Evolutionary conservation across 2,888 invertebrate species (phyloP), one percentile per base, ranked within the genome.

Genomic region (Listrodromus nycthemerus): DNA sequence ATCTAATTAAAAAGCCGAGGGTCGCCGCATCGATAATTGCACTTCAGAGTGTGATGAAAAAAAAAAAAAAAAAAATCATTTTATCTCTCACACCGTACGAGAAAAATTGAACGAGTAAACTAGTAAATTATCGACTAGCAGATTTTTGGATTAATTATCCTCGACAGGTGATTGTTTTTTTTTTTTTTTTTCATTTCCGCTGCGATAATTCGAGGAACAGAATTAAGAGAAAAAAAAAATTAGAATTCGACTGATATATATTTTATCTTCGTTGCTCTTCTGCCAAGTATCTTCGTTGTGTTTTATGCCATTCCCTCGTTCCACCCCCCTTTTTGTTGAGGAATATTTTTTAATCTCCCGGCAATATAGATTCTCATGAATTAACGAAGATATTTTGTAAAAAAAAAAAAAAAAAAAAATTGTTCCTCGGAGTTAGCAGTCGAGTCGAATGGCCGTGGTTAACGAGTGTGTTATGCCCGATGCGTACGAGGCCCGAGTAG

Each of bases 381-480:
- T 78, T 69, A 27, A 13, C 7, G n/a, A n/a, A n/a, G n/a, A 13
- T 55, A 27, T 27, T 37, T 63, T 45, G 3, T 69, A 16, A 16
- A 45, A 45, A 41, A 45, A 45, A 45, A 16, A 10, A 10, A 41
- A 2, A 10, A 45, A 48, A 24, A 19, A 69, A 48, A 79, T 37
- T 80, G 52, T 79, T 73, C 30, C 1, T 21, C 21, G 21, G 61
- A 33, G 27, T 77, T 37, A 37, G n/a, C 66, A 50, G 73, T 69
- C 61, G 71, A 73, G 67, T 67, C 67, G 61, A 73, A 50, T 73
- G 37, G 21, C 30, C 45, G 67, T 65, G 67, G 67, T 74, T 45
- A 82, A 74, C 73, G 21, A 19, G 48, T 48, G 63, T 82, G 63
- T 82, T 74, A 69, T 69, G 63, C 63, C 78, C 73, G 61, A 48